These are phyloP conservation scores for Anniella stebbinsi DNA, from an alignment of 2,797 vertebrate genomes.

Conservation along the genomic window DNA sequence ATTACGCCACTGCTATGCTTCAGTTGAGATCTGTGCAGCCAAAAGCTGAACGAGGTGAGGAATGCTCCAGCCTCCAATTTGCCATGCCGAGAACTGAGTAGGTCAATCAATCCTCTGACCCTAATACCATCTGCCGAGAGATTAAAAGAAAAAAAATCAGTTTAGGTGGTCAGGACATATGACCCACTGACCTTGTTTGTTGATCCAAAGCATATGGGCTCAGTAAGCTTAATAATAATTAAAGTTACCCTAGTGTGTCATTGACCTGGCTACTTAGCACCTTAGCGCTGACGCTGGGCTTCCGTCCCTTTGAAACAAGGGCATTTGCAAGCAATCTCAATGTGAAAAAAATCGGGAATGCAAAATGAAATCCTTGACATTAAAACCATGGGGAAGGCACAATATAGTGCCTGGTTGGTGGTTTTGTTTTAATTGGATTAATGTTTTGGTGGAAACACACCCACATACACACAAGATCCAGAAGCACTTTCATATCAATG, in stretches of 20 bases:
- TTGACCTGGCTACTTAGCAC: slow-evolving; percentile 72
- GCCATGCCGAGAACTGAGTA: slow-evolving; percentile 44
- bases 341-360: neutral
- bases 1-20: no score
- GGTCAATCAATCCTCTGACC: slow-evolving; percentile 61
- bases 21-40: no score
- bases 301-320: slow-evolving; percentile 32
- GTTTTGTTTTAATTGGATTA: no score
- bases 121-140: slow-evolving; percentile 67
- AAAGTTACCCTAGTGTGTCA: slow-evolving; percentile 68
- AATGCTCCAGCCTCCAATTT: neutral
- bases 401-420: neutral
- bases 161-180: slow-evolving; percentile 59
- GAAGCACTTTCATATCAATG: neutral
- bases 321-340: neutral
- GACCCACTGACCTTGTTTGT: slow-evolving; percentile 71
- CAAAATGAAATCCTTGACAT: neutral
- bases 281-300: slow-evolving; percentile 36
- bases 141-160: slow-evolving; percentile 54
- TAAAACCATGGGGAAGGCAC: neutral
- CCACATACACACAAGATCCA: neutral
- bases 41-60: no score
- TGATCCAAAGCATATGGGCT: slow-evolving; percentile 70
- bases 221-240: slow-evolving; percentile 75
- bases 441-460: neutral